These are phyloP conservation scores for Ciconia maguari DNA, from an alignment of 2,113 vertebrate species.

Conservation along the genomic window DNA sequence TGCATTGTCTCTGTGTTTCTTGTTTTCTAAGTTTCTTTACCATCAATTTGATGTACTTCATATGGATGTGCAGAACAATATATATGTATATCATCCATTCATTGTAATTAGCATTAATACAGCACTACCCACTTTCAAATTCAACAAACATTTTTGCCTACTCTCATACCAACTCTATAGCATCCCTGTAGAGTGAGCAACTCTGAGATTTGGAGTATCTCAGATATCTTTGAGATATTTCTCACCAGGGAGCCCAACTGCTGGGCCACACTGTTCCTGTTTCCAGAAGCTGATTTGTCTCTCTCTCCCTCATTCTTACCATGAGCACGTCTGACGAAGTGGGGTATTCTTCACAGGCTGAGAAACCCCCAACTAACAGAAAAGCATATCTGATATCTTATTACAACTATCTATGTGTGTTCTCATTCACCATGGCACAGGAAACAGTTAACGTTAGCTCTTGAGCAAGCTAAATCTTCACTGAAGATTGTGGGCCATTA, in stretches of 20 bases:
- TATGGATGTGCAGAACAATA: neutral
- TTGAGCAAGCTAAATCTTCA: neutral
- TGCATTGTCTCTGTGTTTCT: neutral
- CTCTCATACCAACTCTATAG: neutral
- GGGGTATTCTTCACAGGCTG: neutral
- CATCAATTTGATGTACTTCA: neutral
- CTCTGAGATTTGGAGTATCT: neutral
- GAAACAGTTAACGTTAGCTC: neutral
- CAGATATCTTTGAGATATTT: neutral
- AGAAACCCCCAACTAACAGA: neutral
- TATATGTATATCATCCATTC: neutral
- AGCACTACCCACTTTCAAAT: neutral
- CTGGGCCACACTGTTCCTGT: neutral
- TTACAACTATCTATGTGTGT: accelerated
- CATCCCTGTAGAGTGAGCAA: neutral
- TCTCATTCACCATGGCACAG: neutral
- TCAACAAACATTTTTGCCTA: neutral
- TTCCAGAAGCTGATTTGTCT: neutral
- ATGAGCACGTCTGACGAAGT: neutral
- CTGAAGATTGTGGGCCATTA: neutral
- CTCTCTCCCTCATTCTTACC: neutral
- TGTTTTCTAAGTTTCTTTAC: neutral
- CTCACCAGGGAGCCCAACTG: neutral
- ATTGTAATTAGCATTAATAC: neutral
- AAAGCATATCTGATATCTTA: neutral